phyloP scores from a whole-genome alignment of 2,888 invertebrate species.

The Apotomis capreana region DNA sequence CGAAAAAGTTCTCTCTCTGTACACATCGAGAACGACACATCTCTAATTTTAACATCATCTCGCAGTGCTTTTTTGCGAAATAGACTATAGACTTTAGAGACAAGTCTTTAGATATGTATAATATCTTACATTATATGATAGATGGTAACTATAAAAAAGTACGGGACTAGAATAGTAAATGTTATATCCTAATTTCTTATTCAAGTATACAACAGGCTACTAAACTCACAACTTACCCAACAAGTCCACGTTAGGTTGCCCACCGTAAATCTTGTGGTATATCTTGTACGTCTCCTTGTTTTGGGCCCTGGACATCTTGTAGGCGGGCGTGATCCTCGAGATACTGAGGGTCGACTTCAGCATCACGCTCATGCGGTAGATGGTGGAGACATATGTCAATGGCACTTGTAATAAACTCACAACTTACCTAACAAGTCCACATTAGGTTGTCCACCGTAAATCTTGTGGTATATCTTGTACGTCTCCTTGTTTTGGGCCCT shows the following conservation, averaged over 20 bases:
- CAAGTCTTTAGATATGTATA: no score
- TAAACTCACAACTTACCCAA: slow-evolving; percentile 79
- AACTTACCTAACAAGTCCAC: slow-evolving; percentile 86
- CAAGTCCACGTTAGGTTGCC: slow-evolving; percentile 88
- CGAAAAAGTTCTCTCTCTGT: no score
- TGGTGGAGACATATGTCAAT: slow-evolving; percentile 88
- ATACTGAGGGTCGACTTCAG: slow-evolving; percentile 95
- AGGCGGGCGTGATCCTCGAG: slow-evolving; percentile 95
- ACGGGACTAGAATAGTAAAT: no score
- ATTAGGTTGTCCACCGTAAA: slow-evolving; percentile 91
- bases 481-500: slow-evolving; percentile 93
- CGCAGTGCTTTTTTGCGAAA: no score
- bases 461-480: slow-evolving; percentile 94
- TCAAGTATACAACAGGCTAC: no score
- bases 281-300: slow-evolving; percentile 94
- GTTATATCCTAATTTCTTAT: no score
- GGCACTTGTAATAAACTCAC: slow-evolving; percentile 52
- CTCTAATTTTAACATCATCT: no score
- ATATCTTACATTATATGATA: no score
- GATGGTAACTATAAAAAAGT: no score
- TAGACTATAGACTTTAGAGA: no score
- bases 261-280: slow-evolving; percentile 93
- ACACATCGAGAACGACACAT: no score
- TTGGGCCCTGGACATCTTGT: slow-evolving; percentile 94
- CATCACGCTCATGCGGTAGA: slow-evolving; percentile 95